phyloP scores from a whole-genome alignment of 2,113 vertebrate genomes.

The Takifugu bimaculatus region DNA sequence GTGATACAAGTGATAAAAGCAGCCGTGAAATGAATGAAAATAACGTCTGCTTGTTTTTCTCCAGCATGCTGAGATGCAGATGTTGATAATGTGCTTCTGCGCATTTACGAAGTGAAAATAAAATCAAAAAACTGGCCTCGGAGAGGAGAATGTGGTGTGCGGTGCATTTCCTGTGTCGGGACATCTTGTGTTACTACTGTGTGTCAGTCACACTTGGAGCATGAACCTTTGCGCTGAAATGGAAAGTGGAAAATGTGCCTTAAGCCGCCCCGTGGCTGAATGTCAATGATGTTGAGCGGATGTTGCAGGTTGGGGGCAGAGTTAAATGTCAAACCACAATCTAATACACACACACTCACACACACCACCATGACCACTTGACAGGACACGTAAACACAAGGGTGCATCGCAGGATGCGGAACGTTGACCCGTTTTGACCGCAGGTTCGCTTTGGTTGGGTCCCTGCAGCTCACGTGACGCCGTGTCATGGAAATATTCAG shows the following conservation, averaged over 20 bases:
- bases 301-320: conserved; percentile 44
- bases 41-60: too few species aligned
- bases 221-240: not conserved
- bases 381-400: conserved; percentile 61
- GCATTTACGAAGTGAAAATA: too few species aligned
- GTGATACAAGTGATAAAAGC: too few species aligned
- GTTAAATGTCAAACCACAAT: conserved; percentile 76
- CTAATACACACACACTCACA: conserved; percentile 51
- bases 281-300: conserved; percentile 49
- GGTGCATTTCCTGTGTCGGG: too few species aligned
- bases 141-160: too few species aligned
- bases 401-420: conserved; percentile 57
- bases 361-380: conserved; percentile 53
- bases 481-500: conserved; percentile 36
- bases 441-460: conserved; percentile 49
- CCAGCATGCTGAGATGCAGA: too few species aligned
- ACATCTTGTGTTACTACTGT: too few species aligned
- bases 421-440: conserved; percentile 62
- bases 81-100: too few species aligned
- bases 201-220: too few species aligned
- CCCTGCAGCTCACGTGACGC: conserved; percentile 28
- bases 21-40: too few species aligned
- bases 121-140: too few species aligned
- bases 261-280: not conserved
- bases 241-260: not conserved